These are phyloP conservation scores for Spinus olivaceus DNA, from an alignment of 2,797 vertebrate species.

Conservation along the genomic window DNA sequence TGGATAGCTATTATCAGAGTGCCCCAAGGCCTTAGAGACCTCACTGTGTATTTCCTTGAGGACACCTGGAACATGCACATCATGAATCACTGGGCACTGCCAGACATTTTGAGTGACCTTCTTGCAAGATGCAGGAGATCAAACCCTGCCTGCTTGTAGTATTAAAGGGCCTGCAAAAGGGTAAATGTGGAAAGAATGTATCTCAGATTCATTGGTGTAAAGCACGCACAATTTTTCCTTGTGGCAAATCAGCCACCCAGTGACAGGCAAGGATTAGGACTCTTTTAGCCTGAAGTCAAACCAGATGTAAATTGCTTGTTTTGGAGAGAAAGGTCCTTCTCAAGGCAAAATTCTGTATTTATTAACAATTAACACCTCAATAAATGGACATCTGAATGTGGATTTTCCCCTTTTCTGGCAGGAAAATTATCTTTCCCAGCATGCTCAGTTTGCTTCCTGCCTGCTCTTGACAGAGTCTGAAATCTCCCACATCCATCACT, in stretches of 20 bases:
- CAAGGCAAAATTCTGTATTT: conserved; percentile 13
- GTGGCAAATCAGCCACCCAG: not conserved
- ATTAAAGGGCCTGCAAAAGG: not conserved
- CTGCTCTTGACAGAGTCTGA: not conserved
- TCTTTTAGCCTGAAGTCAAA: not conserved
- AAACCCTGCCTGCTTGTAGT: not conserved
- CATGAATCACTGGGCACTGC: not conserved
- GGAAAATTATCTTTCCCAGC: not conserved
- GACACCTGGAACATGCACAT: not conserved
- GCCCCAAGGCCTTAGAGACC: not conserved
- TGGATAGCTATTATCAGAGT: not conserved
- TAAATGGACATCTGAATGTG: not conserved
- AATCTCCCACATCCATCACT: not conserved
- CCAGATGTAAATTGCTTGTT: not conserved
- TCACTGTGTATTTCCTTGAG: not conserved
- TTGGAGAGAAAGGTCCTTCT: not conserved
- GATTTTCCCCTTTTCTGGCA: not conserved
- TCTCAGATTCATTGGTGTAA: not conserved
- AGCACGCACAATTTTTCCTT: not conserved
- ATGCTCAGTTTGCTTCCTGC: not conserved
- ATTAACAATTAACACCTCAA: not conserved
- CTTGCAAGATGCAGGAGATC: not conserved
- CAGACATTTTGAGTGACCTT: not conserved
- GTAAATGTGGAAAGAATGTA: not conserved
- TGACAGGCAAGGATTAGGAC: not conserved